phyloP scores from a whole-genome alignment of 2,797 vertebrate species.

The Garrulus glandarius region DNA sequence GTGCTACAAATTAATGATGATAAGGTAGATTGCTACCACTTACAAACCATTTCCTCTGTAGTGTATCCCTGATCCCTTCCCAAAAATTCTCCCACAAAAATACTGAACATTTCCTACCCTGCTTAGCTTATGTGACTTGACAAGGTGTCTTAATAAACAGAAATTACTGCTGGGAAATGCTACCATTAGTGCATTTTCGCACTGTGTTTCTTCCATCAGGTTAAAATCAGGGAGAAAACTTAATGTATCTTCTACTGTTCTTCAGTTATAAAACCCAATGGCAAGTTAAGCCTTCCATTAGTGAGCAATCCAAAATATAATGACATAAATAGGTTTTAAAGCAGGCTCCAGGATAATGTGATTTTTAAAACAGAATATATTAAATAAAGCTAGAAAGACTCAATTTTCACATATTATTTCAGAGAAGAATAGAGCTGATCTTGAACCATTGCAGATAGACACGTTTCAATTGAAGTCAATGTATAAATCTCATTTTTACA shows the following conservation, averaged over 20 bases:
- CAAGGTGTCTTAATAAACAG: conserved; percentile 5
- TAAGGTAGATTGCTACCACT: not conserved
- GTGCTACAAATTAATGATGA: not conserved
- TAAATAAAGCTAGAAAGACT: not conserved
- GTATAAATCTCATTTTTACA: not conserved
- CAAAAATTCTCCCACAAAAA: not conserved
- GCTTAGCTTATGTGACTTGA: not conserved
- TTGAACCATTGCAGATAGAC: not conserved
- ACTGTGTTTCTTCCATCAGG: not conserved
- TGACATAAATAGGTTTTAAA: conserved; percentile 11
- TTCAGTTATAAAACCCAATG: not conserved
- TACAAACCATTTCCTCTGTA: not conserved
- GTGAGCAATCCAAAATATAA: not conserved
- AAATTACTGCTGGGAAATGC: not conserved
- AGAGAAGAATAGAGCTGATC: not conserved
- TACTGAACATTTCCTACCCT: not conserved
- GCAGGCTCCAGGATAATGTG: not conserved
- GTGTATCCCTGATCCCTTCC: not conserved
- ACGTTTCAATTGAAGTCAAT: not conserved
- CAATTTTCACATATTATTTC: not conserved
- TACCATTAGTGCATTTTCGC: not conserved
- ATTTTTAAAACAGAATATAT: not conserved
- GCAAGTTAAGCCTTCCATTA: not conserved
- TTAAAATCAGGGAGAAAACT: not conserved
- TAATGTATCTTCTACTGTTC: not conserved